Evolutionary conservation across 2,797 vertebrate genomes (phyloP), one percentile per base, ranked within the genome.

Genomic region (Phrynocephalus vlangalii): DNA sequence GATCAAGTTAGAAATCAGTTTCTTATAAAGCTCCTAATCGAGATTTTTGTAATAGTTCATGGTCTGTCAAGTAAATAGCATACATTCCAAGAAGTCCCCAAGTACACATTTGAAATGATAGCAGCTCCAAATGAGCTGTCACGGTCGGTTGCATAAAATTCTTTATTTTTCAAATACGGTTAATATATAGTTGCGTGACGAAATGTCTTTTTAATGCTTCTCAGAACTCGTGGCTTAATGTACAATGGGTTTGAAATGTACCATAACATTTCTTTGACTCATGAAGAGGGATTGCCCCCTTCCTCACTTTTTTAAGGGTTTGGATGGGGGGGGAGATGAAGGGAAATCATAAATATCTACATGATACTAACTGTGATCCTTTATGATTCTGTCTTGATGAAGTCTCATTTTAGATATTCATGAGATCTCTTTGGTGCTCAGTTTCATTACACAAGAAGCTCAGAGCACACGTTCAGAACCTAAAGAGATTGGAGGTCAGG

Each of bases 31-130:
- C n/a, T 88, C 7, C 16, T 77, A 85, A 79, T 89, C n/a, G 89
- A 10, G 6, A 87, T 86, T 75, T 92, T 83, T 66, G 77, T 30
- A 86, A 0, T 71, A 90, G 70, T 85, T 93, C 84, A 71, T 68
- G 10, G 7, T 85, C 72, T 90, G 88, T 86, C 82, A 82, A 90
- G 90, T 89, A 83, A 93, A 82, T 48, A 81, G 50, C 80, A 72
- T 0, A 13, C 0, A 71, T 85, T 91, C 87, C 91, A 90, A 93
- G 15, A 90, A 87, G 0, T 83, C 30, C 82, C 2, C 79, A 90
- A 92, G 86, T 73, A 44, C 86, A 9, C 28, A 22, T 80, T 89
- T 50, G 33, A 92, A 95, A 91, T 70, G 0, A 71, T 71, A 87
- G 15, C 5, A 92, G 4, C 15, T 91, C 38, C 38, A 86, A 78